Base-by-base conservation (phyloP, 2,113 vertebrate species). In the Thermophis baileyi region DNA sequence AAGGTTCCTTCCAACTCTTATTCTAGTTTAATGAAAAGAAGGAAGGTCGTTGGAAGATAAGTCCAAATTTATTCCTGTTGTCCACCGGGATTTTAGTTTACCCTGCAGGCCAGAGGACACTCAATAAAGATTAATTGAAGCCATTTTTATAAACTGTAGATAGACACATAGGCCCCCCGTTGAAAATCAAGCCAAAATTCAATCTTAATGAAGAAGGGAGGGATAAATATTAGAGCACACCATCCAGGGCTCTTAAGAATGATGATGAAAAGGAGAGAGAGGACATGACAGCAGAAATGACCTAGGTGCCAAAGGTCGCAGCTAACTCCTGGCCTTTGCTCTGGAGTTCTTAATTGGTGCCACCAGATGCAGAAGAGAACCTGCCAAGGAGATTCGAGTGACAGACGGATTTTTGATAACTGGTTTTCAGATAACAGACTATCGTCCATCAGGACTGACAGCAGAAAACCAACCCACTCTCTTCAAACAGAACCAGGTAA, bases 391-490 rank as follows among this genome's bases (percentile, higher is more conserved):
- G 53, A 92, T 89, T 88, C 87, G 94, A 74, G 89, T 57, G 87
- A 92, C 94, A 95, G 94, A 91, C 57, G 11, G 57, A 93, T 93
- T 60, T 91, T 1, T 88, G 44, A 89, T 95, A 1, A 88, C 60
- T 86, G 92, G 95, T 93, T 93, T 88, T 94, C 16, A 89, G 35
- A 81, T 47, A 85, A 95, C 47, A 92, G 69, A 35, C 69, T 20
- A 6, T 74, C 2, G 6, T 74, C n/a, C n/a, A 7, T 40, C 69
- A 74, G 63, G 63, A n/a, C 18, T 92, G 44, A 51, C 60, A 90
- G 47, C 54, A 1, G 44, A 90, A 93, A 30, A 94, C 63, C 44
- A 88, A 90, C 74, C 10, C 44, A 18, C 49, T 35, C 63, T 63
- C 27, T 63, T 63, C 25, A 63, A 63, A 63, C 60, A 60, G 25